Evolutionary conservation across 2,888 invertebrate species (phyloP).

Genomic region (Limnephilus marmoratus): DNA sequence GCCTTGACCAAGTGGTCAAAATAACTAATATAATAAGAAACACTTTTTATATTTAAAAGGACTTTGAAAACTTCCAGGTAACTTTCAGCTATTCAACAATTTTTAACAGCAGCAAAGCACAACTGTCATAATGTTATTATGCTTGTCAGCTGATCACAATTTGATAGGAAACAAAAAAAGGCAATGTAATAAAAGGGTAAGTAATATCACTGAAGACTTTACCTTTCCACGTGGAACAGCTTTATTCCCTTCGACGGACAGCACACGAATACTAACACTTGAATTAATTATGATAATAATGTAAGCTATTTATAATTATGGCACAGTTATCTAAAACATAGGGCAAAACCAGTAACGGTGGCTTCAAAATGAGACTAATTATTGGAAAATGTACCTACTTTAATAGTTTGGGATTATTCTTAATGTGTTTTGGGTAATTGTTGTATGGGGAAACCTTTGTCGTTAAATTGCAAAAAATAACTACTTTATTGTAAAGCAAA

Average conservation of each 20-base stretch:
- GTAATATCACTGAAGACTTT: not conserved
- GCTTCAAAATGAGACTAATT: constrained; percentile 22
- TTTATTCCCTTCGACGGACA: not conserved
- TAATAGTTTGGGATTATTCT: not conserved
- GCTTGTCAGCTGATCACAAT: no score
- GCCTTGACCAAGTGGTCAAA: no score
- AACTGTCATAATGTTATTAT: no score
- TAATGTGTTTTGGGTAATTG: not conserved
- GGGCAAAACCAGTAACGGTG: constrained; percentile 13
- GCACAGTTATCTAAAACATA: constrained; percentile 37
- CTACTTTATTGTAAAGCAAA: not conserved
- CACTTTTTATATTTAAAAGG: no score
- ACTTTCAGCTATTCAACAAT: no score
- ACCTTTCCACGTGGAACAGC: not conserved
- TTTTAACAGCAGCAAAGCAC: no score
- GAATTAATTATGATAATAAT: not conserved
- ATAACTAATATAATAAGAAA: no score
- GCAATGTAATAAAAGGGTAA: not conserved
- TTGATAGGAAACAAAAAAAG: no score
- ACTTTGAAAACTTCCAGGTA: no score
- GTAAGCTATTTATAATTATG: not conserved
- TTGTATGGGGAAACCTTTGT: not conserved
- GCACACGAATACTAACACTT: not conserved
- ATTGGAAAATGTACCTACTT: not conserved
- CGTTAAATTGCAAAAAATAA: not conserved